Base-by-base conservation (phyloP, 1,140 invertebrate species). In the Bombus difficillimus region DNA sequence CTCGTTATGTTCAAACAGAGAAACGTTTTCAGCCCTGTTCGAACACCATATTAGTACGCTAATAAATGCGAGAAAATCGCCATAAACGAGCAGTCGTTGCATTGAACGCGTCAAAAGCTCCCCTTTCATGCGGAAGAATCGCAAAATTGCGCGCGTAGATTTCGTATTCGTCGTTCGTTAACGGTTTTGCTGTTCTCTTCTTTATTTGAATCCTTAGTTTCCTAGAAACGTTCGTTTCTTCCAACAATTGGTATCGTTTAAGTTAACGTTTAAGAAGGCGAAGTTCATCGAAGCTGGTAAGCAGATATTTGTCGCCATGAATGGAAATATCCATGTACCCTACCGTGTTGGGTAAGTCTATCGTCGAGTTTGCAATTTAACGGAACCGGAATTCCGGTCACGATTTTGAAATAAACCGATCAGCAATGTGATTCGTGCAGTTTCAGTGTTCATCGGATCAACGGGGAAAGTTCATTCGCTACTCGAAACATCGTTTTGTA, bases 321-420 rank as follows among this genome's bases (percentile, higher is more conserved):
- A 41, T 57, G 34, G 3, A 1, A 25, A 32, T 25, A n/a, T n/a
- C 13, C 28, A 62, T 13, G 25, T 62, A n/a, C 12, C 28, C 59
- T 28, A 3, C 0, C 59, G 12, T n/a, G 59, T n/a, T 68, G 9
- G 18, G 25, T 47, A 59, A 59, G 28, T 72, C 3, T 25, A 59
- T 25, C 15, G 79, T 12, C 25, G 68, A 72, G 68, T 57, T 81
- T 32, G 34, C n/a, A 81, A 57, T 72, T 68, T 71, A 72, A 47
- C 47, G 22, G 57, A 25, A 10, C 37, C 66, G 64, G 32, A 71
- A 81, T 43, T 81, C 37, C 10, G 34, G 79, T 34, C 41, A 47
- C 64, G n/a, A 41, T 10, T 18, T 10, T 47, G 18, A 72, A 81
- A 72, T 72, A 68, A 81, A 72, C 47, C 37, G 68, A 72, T 81